phyloP scores from a whole-genome alignment of 2,888 invertebrate genomes.

The Sabatieria punctata region DNA sequence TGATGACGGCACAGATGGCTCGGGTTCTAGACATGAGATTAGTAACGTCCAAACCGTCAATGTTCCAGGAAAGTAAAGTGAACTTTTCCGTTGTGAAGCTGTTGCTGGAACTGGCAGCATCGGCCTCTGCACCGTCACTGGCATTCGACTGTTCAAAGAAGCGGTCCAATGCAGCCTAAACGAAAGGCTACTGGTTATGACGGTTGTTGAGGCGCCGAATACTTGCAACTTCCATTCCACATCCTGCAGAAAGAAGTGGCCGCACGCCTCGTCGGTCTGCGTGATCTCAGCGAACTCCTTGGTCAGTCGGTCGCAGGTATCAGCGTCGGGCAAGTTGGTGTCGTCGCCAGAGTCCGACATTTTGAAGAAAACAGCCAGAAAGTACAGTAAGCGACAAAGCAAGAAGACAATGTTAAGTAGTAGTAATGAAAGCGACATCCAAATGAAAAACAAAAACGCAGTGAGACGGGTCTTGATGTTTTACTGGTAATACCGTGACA shows the following conservation, averaged over 20 bases:
- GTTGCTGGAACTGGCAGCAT: not conserved
- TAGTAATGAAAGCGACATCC: no score
- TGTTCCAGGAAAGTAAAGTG: conserved; percentile 43
- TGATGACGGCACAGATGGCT: conserved; percentile 38
- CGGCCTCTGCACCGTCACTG: conserved; percentile 5
- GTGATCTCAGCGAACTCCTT: conserved; percentile 40
- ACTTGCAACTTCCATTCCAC: conserved; percentile 40
- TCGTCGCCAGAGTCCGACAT: no score
- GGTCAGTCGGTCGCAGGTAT: conserved; percentile 35
- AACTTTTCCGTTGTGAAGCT: conserved; percentile 28
- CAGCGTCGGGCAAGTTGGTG: conserved; percentile 12
- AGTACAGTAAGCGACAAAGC: no score
- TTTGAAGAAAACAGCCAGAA: no score
- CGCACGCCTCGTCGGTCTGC: conserved; percentile 40
- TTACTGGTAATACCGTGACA: no score
- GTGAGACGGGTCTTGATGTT: no score
- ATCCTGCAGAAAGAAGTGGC: conserved; percentile 43
- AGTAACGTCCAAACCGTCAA: conserved; percentile 43
- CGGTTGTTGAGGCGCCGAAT: not conserved
- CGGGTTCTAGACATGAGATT: conserved; percentile 39
- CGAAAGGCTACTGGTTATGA: not conserved
- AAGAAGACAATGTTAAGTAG: no score
- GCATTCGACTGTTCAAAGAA: conserved; percentile 11
- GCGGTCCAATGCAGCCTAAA: conserved; percentile 12
- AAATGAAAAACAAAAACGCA: no score